Evolutionary conservation across 1,140 invertebrate species (phyloP), one percentile per base, ranked within the genome.

Genomic region (Drosophila ficusphila): DNA sequence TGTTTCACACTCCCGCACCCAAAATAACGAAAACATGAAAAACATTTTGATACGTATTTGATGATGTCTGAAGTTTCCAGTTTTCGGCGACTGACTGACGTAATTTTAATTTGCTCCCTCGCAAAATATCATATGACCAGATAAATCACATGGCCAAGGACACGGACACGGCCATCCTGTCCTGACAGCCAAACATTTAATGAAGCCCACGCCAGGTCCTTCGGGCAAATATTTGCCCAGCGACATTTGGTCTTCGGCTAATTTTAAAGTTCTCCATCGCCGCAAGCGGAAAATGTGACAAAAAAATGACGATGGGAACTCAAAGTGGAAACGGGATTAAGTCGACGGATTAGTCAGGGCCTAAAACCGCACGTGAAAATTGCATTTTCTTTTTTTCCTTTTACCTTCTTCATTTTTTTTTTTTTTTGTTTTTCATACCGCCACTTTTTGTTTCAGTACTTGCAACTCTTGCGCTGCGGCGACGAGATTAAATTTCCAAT

Each of bases 401-500:
- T 21, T 33, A 36, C 12, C 23, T 42, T 38, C 16, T 29, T 7
- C 14, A 31, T 36, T 14, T 34, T 9, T 18, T 3, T 14, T 0
- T 5, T 6, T 14, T 14, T 12, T 25, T n/a, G n/a, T n/a, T n/a
- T n/a, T n/a, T n/a, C n/a, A n/a, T n/a, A 23, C 5, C 23, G 9
- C 19, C n/a, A n/a, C 7, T 11, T 27, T 39, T 14, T 7, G 11
- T 25, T 41, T 27, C 23, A 33, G 49, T 14, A 16, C 33, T 49
- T 53, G 49, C 23, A 38, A 58, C 38, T 57, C 34, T 57, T 34
- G 11, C 57, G 36, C 34, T 42, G 18, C 27, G 21, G 25, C 47
- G 7, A 41, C n/a, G 25, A 65, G 39, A 88, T 88, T 88, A 82
- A 82, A 78, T 88, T 88, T 82, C 82, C 83, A 88, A 88, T 88